Percentiles rank a stretch among this genome's conserved stretches.
These are phyloP conservation scores for Acinonyx jubatus DNA, from an alignment of 2,113 vertebrate genomes.

Conservation along the genomic window DNA sequence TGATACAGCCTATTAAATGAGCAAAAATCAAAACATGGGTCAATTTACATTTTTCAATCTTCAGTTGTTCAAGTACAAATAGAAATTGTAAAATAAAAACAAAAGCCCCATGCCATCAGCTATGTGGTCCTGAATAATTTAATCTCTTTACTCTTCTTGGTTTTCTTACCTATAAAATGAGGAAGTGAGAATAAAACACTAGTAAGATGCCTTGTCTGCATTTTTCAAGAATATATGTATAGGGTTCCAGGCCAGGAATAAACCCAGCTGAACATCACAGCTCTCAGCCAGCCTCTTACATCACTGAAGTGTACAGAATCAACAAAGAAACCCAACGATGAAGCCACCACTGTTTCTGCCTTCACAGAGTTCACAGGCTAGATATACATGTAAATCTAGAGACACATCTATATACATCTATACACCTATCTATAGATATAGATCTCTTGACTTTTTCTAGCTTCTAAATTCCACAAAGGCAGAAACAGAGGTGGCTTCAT, in stretches of 20 bases:
- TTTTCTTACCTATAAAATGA: conserved; percentile 9
- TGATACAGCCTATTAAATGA: background rate
- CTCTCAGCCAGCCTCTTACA: background rate
- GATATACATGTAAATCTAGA: background rate
- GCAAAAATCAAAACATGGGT: conserved; percentile 15
- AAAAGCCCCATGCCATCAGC: background rate
- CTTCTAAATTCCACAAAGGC: background rate
- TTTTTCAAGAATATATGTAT: background rate
- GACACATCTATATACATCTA: background rate
- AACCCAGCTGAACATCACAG: background rate
- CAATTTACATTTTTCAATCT: background rate
- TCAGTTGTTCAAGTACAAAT: background rate
- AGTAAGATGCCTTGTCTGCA: background rate
- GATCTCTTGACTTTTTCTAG: background rate
- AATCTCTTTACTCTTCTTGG: background rate
- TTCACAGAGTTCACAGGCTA: background rate
- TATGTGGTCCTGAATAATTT: background rate
- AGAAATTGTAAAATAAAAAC: conserved; percentile 43
- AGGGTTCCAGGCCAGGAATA: background rate
- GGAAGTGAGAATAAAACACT: background rate
- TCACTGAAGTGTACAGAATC: background rate
- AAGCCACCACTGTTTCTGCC: background rate
- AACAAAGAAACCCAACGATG: background rate
- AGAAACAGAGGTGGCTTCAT: background rate
- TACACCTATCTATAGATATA: background rate